Conservation (phyloP, 2,888 invertebrate species). For the Thereva unica region DNA sequence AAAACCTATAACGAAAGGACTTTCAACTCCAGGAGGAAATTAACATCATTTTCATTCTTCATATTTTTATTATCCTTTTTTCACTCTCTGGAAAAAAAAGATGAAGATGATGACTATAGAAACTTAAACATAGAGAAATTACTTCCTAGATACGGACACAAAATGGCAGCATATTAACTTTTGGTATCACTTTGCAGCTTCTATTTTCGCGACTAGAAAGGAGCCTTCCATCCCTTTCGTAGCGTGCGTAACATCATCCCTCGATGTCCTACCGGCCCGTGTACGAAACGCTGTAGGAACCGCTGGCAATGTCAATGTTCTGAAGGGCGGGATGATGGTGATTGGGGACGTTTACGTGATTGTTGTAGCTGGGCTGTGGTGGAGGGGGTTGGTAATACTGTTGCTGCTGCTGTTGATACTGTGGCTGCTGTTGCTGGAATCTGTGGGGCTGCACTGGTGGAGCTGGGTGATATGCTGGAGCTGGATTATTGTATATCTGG, state of each 20-base stretch:
- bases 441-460: conserved; percentile 46
- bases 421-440: conserved; percentile 48
- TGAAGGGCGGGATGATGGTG: conserved; percentile 73
- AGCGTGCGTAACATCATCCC: not conserved
- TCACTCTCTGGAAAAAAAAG: no score
- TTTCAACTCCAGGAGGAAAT: no score
- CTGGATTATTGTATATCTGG: conserved; percentile 45
- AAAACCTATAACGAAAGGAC: no score
- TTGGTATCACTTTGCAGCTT: not conserved
- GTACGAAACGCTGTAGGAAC: conserved; percentile 79
- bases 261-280: conserved; percentile 59
- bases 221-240: not conserved
- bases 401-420: conserved; percentile 47
- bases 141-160: not conserved
- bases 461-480: conserved; percentile 47
- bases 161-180: not conserved
- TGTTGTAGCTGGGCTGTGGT: conserved; percentile 54
- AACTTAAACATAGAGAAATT: no score
- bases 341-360: conserved; percentile 59
- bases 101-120: no score
- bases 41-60: no score
- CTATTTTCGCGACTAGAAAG: not conserved
- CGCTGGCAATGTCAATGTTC: conserved; percentile 73
- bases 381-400: conserved; percentile 48
- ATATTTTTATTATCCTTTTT: no score